Evolutionary conservation across 2,113 vertebrate species (phyloP).

Genomic region (Ailuropoda melanoleuca): DNA sequence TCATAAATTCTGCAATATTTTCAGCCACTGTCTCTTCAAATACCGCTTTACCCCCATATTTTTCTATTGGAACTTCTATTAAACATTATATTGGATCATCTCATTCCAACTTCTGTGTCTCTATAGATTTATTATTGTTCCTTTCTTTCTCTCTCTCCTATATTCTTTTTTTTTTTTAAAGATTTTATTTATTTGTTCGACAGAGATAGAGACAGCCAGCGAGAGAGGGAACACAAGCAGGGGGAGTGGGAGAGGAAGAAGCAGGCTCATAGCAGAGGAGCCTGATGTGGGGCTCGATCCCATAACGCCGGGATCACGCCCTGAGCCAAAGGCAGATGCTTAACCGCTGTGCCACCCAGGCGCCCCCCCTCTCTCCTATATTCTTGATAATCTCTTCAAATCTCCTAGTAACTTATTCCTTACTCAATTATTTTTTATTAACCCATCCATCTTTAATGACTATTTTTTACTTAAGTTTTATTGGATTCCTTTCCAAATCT

Average conservation of each 20-base stretch:
- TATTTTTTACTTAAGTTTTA: constrained; percentile 28
- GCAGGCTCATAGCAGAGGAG: no score
- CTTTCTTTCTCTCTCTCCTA: background rate
- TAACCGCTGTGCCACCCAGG: no score
- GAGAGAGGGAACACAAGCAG: no score
- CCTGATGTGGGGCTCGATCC: no score
- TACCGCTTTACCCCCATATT: background rate
- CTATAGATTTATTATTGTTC: background rate
- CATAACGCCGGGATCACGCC: no score
- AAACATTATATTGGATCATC: background rate
- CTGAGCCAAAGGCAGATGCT: no score
- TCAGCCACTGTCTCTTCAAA: constrained; percentile 25
- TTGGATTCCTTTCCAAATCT: background rate
- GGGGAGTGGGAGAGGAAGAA: no score
- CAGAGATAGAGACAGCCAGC: no score
- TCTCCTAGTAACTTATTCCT: background rate
- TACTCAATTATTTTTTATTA: background rate
- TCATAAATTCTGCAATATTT: constrained; percentile 35
- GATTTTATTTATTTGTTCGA: no score
- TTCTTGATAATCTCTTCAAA: background rate
- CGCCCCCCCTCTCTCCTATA: background rate
- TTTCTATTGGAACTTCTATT: background rate
- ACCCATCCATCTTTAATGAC: background rate
- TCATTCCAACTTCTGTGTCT: background rate
- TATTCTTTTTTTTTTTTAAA: no score